A percentile compares a stretch with the other conserved stretches of the same genome.
Evolutionary conservation across 2,113 vertebrate species (phyloP).

Genomic region (Forbesichthys papilliferus): DNA sequence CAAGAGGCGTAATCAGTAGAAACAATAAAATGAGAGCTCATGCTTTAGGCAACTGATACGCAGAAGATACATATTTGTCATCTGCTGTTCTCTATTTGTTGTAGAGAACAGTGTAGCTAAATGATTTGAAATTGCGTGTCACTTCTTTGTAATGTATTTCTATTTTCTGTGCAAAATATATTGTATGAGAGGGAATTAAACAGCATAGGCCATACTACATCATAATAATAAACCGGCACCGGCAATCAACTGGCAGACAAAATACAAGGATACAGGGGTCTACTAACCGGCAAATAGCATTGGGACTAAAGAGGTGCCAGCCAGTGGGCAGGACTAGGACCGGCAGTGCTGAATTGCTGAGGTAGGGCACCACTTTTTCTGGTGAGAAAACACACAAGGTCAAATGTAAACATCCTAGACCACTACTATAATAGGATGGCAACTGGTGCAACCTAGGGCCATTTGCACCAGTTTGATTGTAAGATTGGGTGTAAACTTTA

Average conservation of each 20-base stretch:
- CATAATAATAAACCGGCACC: neutral
- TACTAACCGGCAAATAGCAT: constrained; percentile 87
- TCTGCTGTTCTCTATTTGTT: no score
- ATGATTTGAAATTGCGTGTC: no score
- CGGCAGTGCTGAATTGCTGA: constrained; percentile 75
- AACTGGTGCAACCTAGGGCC: no score
- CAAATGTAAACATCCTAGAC: neutral
- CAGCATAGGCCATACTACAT: neutral
- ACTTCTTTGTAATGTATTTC: neutral
- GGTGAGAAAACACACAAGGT: constrained; percentile 7
- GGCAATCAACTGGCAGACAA: neutral
- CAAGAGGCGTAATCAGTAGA: no score
- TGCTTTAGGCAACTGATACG: no score
- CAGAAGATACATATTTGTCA: no score
- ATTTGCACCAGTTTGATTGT: no score
- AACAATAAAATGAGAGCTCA: no score
- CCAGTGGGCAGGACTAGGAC: constrained; percentile 77
- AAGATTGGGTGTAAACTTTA: no score
- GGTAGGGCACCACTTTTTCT: constrained; percentile 83
- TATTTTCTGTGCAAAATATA: neutral
- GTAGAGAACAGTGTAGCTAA: no score
- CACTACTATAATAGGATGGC: no score
- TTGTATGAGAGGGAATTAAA: neutral
- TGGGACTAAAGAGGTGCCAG: constrained; percentile 82
- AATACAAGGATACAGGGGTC: neutral